phyloP scores from a whole-genome alignment of 2,888 invertebrate species.

The Chalcosyrphus nemorum region DNA sequence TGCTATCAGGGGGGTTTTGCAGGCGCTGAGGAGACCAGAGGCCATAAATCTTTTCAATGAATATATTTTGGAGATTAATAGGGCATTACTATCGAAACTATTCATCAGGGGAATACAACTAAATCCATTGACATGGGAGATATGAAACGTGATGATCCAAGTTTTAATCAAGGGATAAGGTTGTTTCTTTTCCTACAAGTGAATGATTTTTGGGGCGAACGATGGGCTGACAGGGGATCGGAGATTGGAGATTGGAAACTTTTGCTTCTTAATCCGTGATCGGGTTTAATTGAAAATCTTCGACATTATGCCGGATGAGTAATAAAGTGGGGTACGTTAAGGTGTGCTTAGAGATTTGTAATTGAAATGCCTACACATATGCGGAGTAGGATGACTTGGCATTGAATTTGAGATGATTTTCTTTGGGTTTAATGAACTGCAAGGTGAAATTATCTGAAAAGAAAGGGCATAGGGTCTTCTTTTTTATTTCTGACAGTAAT shows the following conservation, averaged over 20 bases:
- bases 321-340: not conserved
- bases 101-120: conserved; percentile 57
- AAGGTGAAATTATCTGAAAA: too few species aligned
- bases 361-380: too few species aligned
- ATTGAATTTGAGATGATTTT: too few species aligned
- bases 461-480: too few species aligned
- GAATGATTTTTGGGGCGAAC: not conserved
- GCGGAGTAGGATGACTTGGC: too few species aligned
- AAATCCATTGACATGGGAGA: conserved; percentile 58
- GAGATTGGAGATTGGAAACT: not conserved
- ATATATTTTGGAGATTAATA: conserved; percentile 72
- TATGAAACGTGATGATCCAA: conserved; percentile 60
- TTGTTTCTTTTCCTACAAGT: not conserved
- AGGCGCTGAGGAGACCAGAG: conserved; percentile 25
- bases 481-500: too few species aligned
- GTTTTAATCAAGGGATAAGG: conserved; percentile 56
- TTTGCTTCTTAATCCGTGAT: conserved; percentile 13
- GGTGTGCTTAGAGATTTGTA: not conserved
- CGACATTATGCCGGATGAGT: not conserved
- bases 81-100: conserved; percentile 68
- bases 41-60: conserved; percentile 72
- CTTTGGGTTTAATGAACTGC: too few species aligned
- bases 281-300: conserved; percentile 37
- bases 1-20: not conserved
- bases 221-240: not conserved